A percentile compares a stretch with the other conserved stretches of the same genome.
Evolutionary conservation across 2,888 invertebrate species (phyloP).

Genomic region (Romanomermis culicivorax): DNA sequence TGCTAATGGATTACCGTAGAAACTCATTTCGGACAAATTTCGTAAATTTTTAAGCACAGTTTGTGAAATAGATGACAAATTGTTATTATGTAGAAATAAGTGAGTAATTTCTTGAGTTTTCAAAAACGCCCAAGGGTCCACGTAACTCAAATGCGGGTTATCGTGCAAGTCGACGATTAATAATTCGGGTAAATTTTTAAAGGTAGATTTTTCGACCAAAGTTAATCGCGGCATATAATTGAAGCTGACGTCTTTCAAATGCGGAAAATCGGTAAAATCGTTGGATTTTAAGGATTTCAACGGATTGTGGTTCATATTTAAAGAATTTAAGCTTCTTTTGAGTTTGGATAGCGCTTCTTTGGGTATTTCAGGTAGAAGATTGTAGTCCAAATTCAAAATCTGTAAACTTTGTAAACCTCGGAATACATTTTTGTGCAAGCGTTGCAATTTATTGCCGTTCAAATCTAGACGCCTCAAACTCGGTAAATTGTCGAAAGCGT

Average conservation of each 20-base stretch:
- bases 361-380: slow-evolving; percentile 16
- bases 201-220: slow-evolving; percentile 29
- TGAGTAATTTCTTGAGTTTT: slow-evolving; percentile 26
- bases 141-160: slow-evolving; percentile 29
- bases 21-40: slow-evolving; percentile 23
- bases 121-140: slow-evolving; percentile 31
- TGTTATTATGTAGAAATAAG: slow-evolving; percentile 31
- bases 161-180: slow-evolving; percentile 28
- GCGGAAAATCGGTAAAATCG: slow-evolving; percentile 22
- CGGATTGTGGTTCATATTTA: slow-evolving; percentile 19
- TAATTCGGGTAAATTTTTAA: slow-evolving; percentile 29
- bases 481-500: slow-evolving; percentile 6
- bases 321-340: slow-evolving; percentile 12
- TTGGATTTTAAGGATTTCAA: slow-evolving; percentile 16
- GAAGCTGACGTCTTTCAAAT: slow-evolving; percentile 26
- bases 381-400: slow-evolving; percentile 17
- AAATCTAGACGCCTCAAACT: slow-evolving; percentile 6
- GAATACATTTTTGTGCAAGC: slow-evolving; percentile 31
- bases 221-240: slow-evolving; percentile 28
- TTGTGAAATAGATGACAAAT: slow-evolving; percentile 16
- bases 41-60: slow-evolving; percentile 26
- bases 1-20: slow-evolving; percentile 32
- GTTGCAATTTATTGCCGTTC: slow-evolving; percentile 20
- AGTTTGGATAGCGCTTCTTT: slow-evolving; percentile 16
- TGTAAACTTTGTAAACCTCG: slow-evolving; percentile 25